Percentiles rank a stretch among this genome's conserved stretches.
Evolutionary conservation across 2,888 invertebrate species (phyloP).

Genomic region (Eristalis arbustorum): DNA sequence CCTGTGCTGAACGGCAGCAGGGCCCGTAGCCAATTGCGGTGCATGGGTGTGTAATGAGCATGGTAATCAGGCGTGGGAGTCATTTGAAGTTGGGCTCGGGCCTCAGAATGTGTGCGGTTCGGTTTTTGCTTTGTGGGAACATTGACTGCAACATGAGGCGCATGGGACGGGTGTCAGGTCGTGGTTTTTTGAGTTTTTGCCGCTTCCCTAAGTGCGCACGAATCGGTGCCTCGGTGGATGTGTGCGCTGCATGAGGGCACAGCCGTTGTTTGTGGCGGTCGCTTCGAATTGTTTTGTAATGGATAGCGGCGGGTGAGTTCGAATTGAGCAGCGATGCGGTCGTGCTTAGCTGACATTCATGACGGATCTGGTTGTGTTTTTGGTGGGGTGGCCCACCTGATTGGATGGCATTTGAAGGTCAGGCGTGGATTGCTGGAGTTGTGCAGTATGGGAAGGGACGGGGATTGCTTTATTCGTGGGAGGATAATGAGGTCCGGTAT

Average conservation of each 20-base stretch:
- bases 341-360: not conserved
- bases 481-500: too few relatives aligned
- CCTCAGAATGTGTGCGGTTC: slow-evolving; percentile 18
- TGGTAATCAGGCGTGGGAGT: slow-evolving; percentile 63
- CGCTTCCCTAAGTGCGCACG: not conserved
- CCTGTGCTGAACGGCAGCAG: not conserved
- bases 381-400: too few relatives aligned
- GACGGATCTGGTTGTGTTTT: not conserved
- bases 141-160: not conserved
- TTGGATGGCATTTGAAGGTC: too few relatives aligned
- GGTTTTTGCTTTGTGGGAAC: not conserved
- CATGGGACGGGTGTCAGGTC: not conserved
- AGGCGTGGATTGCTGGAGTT: too few relatives aligned
- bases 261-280: not conserved
- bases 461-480: too few relatives aligned
- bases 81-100: slow-evolving; percentile 9
- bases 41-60: slow-evolving; percentile 47
- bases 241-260: not conserved
- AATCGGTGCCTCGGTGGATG: not conserved
- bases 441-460: too few relatives aligned
- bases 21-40: slow-evolving; percentile 41
- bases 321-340: not conserved
- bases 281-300: not conserved
- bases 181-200: not conserved
- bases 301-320: not conserved